These are phyloP conservation scores for Cistogaster globosa DNA, from an alignment of 2,888 invertebrate genomes.

Conservation along the genomic window DNA sequence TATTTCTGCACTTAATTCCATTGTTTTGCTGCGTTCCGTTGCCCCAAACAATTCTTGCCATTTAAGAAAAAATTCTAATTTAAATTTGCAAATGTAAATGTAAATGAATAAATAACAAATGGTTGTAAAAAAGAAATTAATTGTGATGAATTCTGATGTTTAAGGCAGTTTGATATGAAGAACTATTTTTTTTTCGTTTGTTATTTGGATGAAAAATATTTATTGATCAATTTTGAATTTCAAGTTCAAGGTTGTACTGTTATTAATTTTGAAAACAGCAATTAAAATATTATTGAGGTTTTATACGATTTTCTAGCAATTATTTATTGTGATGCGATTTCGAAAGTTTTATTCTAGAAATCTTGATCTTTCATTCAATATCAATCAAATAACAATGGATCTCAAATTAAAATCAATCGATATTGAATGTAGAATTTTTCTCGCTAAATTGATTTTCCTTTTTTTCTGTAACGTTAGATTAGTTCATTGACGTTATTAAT, in stretches of 20 bases:
- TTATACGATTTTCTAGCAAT: too few relatives aligned
- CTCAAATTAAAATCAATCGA: too few relatives aligned
- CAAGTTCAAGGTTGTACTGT: constrained; percentile 20
- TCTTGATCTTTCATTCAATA: too few relatives aligned
- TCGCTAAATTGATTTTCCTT: too few relatives aligned
- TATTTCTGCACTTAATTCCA: constrained; percentile 12
- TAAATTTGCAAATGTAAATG: constrained; percentile 8
- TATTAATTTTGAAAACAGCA: too few relatives aligned
- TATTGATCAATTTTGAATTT: constrained; percentile 18
- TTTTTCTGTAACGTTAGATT: too few relatives aligned
- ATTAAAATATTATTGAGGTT: neutral
- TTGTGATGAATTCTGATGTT: constrained; percentile 35
- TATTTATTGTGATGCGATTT: too few relatives aligned
- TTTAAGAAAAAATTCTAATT: neutral
- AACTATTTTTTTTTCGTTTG: neutral
- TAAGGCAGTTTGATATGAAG: constrained; percentile 19
- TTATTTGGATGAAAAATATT: constrained; percentile 5
- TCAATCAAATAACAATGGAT: too few relatives aligned
- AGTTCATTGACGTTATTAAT: too few relatives aligned
- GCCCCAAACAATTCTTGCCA: neutral
- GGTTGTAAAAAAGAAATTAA: constrained; percentile 28
- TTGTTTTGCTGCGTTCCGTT: neutral
- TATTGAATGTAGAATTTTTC: too few relatives aligned
- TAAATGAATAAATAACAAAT: neutral
- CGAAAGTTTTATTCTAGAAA: too few relatives aligned